Conservation (phyloP, 2,113 vertebrate species). For the Anhinga anhinga region DNA sequence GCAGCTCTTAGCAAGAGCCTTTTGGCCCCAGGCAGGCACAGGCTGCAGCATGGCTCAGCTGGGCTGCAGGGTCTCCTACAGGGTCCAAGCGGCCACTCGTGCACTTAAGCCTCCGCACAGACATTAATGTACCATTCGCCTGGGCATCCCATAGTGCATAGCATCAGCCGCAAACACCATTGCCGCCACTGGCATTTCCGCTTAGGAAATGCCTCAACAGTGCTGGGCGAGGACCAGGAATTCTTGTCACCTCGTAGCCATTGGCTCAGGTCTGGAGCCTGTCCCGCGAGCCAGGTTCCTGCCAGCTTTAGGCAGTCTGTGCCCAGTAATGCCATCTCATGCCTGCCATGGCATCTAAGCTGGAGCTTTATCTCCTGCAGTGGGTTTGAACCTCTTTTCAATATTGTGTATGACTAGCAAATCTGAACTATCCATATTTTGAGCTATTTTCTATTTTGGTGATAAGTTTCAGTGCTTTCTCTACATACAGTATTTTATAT, state of each 20-base stretch:
- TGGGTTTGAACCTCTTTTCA: conserved; percentile 39
- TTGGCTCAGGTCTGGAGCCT: accelerated
- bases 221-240: background rate
- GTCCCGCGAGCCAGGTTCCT: background rate
- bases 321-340: background rate
- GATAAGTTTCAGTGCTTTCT: conserved; percentile 48
- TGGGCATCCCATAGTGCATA: accelerated
- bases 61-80: background rate
- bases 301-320: background rate
- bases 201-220: accelerated
- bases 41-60: background rate
- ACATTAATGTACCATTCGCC: accelerated
- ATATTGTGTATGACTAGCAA: conserved; percentile 8
- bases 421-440: conserved; percentile 45
- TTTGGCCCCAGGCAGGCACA: background rate
- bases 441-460: conserved; percentile 68
- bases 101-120: background rate
- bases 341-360: background rate
- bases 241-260: background rate
- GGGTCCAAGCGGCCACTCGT: accelerated
- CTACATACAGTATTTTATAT: conserved; percentile 61
- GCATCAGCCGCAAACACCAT: accelerated
- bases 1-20: background rate
- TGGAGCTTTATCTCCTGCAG: conserved; percentile 17
- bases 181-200: accelerated